Evolutionary conservation across 1,140 invertebrate genomes (phyloP), one percentile per base, ranked within the genome.

Genomic region (Apis laboriosa): DNA sequence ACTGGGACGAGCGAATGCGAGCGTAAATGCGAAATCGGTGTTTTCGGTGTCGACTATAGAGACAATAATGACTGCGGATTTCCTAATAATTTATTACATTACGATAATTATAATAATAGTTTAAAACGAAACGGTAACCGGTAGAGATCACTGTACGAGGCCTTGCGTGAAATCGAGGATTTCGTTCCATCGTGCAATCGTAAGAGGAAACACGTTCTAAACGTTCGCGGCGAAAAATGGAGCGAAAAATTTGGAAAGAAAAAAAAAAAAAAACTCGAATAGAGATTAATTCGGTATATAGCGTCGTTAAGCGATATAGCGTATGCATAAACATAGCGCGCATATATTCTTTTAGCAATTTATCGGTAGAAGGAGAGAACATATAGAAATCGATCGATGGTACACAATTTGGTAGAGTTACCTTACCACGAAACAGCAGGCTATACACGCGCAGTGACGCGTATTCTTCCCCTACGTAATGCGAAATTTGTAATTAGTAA

Each of bases 291-390:
- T 43, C 49, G 80, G 56, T 68, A 68, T 70, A 34, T 77, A 82
- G 74, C 21, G 55, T 81, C 66, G 58, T 28, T 61, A 60, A 77
- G 49, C 74, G 74, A 77, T 75, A 82, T 60, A 77, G 74, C 56
- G 43, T 53, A 73, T 75, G 63, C 71, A 73, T 73, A 74, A 34
- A 74, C 81, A 84, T 88, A 89, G 73, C 89, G 77, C 70, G 77
- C 70, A 80, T 79, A 88, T 92, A 92, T 92, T 92, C 91, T 92
- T 91, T 78, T 91, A 92, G 89, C 79, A 84, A 77, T 91, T 88
- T 90, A 90, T 85, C 66, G 75, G 80, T 82, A 82, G 71, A 74
- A 51, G 67, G 76, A 75, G 51, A 56, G 67, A 63, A 56, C 60
- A 51, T 66, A 58, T n/a, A 68, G 60, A 58, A 21, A 19, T 0